Evolutionary conservation across 1,140 invertebrate genomes (phyloP).

Genomic region (Metopolophium dirhodum): DNA sequence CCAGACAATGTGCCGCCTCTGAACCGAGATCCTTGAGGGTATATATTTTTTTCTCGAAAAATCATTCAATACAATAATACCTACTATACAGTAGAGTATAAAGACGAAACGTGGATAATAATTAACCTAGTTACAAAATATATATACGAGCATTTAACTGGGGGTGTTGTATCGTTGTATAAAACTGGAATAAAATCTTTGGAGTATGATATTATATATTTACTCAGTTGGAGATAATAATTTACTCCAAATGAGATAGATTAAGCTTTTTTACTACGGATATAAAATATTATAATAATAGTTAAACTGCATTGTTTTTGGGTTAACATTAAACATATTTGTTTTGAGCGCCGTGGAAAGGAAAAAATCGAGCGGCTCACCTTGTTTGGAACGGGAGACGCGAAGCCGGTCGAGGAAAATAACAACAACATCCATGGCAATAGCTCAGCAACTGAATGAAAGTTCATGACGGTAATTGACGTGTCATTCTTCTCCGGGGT

Average conservation of each 20-base stretch:
- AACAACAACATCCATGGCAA: slow-evolving; percentile 46
- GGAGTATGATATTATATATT: background rate
- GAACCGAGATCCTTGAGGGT: background rate
- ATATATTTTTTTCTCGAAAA: background rate
- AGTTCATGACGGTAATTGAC: slow-evolving; percentile 50
- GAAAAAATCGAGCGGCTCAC: background rate
- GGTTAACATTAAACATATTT: background rate
- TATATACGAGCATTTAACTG: background rate
- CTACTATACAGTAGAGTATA: background rate
- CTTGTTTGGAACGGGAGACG: slow-evolving; percentile 25
- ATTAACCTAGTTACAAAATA: slow-evolving; percentile 1
- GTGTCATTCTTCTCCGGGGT: slow-evolving; percentile 24
- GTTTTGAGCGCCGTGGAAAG: background rate
- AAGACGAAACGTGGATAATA: background rate
- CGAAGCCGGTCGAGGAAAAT: background rate
- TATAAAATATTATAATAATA: too few relatives aligned
- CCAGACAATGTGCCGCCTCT: slow-evolving; percentile 55
- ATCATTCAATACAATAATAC: background rate
- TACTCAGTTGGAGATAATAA: background rate
- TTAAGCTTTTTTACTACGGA: background rate
- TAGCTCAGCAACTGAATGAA: slow-evolving; percentile 21
- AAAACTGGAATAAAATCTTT: background rate
- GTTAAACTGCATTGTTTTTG: background rate
- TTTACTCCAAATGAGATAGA: background rate
- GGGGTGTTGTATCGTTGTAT: background rate